A percentile compares a stretch with the other conserved stretches of the same genome.
Evolutionary conservation across 2,797 vertebrate species (phyloP).

Genomic region (Neosalanx taihuensis): DNA sequence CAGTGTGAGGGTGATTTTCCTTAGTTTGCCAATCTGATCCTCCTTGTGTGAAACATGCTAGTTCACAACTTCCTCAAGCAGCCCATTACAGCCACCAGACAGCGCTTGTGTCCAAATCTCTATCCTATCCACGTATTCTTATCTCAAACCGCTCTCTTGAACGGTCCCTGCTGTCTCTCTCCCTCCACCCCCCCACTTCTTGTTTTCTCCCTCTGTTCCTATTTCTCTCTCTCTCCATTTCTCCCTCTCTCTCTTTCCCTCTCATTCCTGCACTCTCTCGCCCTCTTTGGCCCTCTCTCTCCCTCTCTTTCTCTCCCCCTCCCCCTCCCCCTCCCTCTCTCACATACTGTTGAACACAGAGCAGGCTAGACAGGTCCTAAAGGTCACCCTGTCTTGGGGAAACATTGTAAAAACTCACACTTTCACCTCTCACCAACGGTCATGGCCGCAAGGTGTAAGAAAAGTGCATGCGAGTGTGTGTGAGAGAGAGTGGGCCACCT

Average conservation of each 20-base stretch:
- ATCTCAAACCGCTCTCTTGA: no score
- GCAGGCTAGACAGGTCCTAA: conserved; percentile 39
- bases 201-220: conserved; percentile 1
- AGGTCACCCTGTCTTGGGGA: conserved; percentile 52
- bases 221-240: conserved; percentile 7
- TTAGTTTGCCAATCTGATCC: conserved; percentile 7
- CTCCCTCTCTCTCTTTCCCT: conserved; percentile 12
- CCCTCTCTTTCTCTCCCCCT: conserved; percentile 9
- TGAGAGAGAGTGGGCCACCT: conserved; percentile 12
- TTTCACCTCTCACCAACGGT: conserved; percentile 46
- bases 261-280: conserved; percentile 1
- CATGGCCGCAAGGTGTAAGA: conserved; percentile 21
- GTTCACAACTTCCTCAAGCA: no score
- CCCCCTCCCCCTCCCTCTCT: not conserved
- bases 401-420: conserved; percentile 39
- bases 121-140: no score
- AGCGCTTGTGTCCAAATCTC: no score
- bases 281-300: not conserved
- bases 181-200: conserved; percentile 10
- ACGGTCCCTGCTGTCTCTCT: conserved; percentile 11
- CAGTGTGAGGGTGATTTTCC: conserved; percentile 6
- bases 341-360: not conserved
- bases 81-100: no score
- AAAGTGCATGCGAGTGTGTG: conserved; percentile 6
- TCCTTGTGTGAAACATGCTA: not conserved